phyloP scores from a whole-genome alignment of 1,140 invertebrate species.

The Leptoteleia sp. region DNA sequence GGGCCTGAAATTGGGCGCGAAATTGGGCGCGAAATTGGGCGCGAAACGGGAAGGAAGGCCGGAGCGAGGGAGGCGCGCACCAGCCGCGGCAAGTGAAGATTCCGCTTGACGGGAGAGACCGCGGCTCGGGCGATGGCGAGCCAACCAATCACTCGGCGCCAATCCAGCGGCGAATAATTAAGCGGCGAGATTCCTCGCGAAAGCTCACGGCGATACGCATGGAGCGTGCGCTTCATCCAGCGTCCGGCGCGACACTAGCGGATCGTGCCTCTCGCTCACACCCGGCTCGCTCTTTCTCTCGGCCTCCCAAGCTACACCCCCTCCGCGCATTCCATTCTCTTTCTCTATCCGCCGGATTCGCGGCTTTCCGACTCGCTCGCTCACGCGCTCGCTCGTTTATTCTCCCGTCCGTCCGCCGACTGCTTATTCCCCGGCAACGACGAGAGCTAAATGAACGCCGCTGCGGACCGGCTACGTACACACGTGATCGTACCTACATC shows the following conservation, averaged over 20 bases:
- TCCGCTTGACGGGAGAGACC: neutral
- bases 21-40: too few species aligned
- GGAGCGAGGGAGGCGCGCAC: too few species aligned
- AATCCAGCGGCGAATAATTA: conserved; percentile 20
- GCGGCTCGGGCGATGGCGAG: neutral
- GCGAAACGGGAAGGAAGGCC: too few species aligned
- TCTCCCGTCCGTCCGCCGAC: conserved; percentile 38
- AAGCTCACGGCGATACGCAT: conserved; percentile 74
- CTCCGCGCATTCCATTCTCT: conserved; percentile 68
- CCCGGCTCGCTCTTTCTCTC: conserved; percentile 69
- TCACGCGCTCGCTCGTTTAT: conserved; percentile 55
- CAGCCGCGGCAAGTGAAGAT: too few species aligned
- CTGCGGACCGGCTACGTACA: conserved; percentile 25
- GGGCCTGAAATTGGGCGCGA: too few species aligned
- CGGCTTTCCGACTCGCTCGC: conserved; percentile 55
- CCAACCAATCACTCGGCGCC: conserved; percentile 11
- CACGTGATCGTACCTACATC: conserved; percentile 56
- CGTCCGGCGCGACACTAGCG: conserved; percentile 80
- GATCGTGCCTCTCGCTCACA: conserved; percentile 73
- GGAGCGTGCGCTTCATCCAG: conserved; percentile 79
- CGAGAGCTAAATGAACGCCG: conserved; percentile 44
- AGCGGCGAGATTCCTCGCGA: conserved; percentile 68
- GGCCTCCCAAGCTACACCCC: conserved; percentile 73
- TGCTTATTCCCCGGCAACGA: conserved; percentile 36
- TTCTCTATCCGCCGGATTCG: conserved; percentile 56